phyloP scores from a whole-genome alignment of 2,888 invertebrate genomes.

The Synergus itoensis region DNA sequence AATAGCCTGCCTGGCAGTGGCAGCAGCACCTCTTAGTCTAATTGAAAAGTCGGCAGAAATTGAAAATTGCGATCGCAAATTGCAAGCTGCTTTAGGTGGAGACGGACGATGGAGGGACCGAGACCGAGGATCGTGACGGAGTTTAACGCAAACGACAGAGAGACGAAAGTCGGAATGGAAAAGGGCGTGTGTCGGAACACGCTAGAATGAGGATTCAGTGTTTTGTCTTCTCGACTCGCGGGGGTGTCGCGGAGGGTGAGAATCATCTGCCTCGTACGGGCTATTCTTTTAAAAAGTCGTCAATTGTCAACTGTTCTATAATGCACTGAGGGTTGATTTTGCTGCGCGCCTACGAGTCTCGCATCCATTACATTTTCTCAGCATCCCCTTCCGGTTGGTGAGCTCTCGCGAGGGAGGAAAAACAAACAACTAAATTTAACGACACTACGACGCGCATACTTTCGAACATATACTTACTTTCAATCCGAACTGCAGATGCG shows the following conservation, averaged over 20 bases:
- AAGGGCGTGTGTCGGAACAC: constrained; percentile 64
- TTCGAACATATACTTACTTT: constrained; percentile 39
- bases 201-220: constrained; percentile 76
- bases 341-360: constrained; percentile 52
- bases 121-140: constrained; percentile 50
- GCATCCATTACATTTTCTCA: constrained; percentile 62
- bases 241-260: constrained; percentile 65
- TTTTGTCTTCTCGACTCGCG: constrained; percentile 70
- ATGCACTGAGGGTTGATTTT: constrained; percentile 73
- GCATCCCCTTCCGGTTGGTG: constrained; percentile 47
- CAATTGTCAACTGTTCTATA: constrained; percentile 74
- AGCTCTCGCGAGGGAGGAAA: constrained; percentile 37
- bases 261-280: constrained; percentile 67
- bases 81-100: constrained; percentile 76
- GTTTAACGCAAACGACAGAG: constrained; percentile 40
- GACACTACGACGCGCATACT: constrained; percentile 38
- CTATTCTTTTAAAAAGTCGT: constrained; percentile 74
- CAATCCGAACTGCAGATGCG: constrained; percentile 29
- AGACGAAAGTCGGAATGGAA: constrained; percentile 3
- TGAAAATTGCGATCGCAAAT: constrained; percentile 78
- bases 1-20: constrained; percentile 60
- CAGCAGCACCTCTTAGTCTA: constrained; percentile 77
- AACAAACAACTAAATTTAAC: constrained; percentile 40
- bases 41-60: constrained; percentile 78
- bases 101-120: constrained; percentile 52